Percentiles rank a stretch among this genome's conserved stretches.
These are phyloP conservation scores for Zoanthus gigantus DNA, from an alignment of 92 coral and sea anemone genomes.

Conservation along the genomic window DNA sequence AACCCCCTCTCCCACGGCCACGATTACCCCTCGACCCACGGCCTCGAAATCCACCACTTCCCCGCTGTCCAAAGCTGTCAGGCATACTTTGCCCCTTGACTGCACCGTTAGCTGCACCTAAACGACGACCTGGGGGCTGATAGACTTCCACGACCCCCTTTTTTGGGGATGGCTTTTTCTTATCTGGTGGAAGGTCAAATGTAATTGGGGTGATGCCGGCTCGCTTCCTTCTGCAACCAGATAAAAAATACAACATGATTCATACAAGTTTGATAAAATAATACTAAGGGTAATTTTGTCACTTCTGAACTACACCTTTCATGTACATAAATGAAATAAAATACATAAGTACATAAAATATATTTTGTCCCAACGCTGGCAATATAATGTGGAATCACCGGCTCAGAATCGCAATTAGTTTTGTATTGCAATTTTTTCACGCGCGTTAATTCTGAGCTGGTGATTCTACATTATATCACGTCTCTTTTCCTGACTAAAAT, in stretches of 20 bases:
- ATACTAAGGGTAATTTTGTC: neutral
- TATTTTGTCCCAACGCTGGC: too few species aligned
- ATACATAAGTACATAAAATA: too few species aligned
- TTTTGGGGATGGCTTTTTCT: constrained; percentile 66
- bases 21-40: constrained; percentile 72
- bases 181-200: constrained; percentile 92
- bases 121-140: constrained; percentile 77
- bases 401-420: too few species aligned
- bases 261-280: neutral
- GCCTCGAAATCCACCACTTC: constrained; percentile 67
- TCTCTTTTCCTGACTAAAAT: too few species aligned
- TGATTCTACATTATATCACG: too few species aligned
- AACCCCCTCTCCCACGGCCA: constrained; percentile 53
- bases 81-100: constrained; percentile 94
- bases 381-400: too few species aligned
- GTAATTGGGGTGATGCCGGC: constrained; percentile 98
- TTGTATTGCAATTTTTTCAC: too few species aligned
- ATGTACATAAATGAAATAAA: too few species aligned
- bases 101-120: constrained; percentile 93
- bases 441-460: too few species aligned
- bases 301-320: too few species aligned
- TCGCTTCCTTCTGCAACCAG: constrained; percentile 82
- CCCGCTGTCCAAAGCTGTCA: constrained; percentile 60
- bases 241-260: constrained; percentile 3
- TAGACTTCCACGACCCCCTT: constrained; percentile 66